Conservation (phyloP, 2,113 vertebrate species). For the Zosterops hypoxanthus region DNA sequence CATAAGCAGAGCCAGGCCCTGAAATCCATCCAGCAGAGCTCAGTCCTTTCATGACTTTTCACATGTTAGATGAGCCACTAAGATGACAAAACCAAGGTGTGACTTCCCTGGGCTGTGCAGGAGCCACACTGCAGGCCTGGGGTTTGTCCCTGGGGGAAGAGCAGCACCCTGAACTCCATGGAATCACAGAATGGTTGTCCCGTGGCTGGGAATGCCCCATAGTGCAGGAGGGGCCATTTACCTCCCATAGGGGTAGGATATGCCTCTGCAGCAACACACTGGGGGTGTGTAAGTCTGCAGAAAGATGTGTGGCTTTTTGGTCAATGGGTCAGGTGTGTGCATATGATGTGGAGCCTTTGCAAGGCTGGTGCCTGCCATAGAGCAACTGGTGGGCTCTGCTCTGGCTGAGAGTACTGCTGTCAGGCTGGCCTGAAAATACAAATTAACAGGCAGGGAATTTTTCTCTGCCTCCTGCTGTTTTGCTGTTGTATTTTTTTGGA, state of each 20-base stretch:
- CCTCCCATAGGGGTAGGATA: fast-evolving
- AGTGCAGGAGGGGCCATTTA: not conserved
- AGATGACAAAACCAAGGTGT: not conserved
- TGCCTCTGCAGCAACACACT: not conserved
- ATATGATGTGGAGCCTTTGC: not conserved
- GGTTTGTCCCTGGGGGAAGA: not conserved
- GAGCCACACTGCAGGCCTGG: not conserved
- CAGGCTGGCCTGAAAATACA: not conserved
- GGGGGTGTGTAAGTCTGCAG: not conserved
- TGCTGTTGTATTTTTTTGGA: not conserved
- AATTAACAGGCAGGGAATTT: not conserved
- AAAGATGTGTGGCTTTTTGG: not conserved
- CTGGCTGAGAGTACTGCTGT: not conserved
- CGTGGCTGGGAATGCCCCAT: fast-evolving
- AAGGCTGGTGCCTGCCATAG: not conserved
- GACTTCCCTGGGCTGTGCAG: not conserved
- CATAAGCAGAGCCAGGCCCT: not conserved
- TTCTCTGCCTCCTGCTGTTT: not conserved
- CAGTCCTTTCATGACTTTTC: not conserved
- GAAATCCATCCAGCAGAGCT: not conserved
- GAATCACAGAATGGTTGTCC: not conserved
- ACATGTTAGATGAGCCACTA: not conserved
- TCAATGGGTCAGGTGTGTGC: not conserved
- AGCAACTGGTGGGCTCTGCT: not conserved
- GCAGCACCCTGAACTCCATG: not conserved